These are phyloP conservation scores for Yponomeuta malinellus DNA, from an alignment of 2,888 invertebrate genomes.

Conservation along the genomic window DNA sequence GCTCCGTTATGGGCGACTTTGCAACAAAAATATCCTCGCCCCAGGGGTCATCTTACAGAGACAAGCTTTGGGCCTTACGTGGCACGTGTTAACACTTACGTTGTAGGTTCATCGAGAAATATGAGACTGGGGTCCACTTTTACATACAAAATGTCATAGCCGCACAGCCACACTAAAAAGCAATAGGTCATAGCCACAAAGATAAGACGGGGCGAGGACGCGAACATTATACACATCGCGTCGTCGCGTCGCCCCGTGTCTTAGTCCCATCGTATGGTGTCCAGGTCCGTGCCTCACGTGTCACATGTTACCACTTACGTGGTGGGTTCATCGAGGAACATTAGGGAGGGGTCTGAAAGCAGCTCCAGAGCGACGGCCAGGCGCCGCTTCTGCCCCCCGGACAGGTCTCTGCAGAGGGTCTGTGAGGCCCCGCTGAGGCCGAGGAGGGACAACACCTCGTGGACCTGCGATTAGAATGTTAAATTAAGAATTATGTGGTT, in stretches of 20 bases:
- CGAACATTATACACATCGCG: too few species aligned
- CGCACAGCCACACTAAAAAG: too few species aligned
- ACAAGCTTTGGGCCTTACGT: too few species aligned
- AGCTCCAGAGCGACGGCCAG: slow-evolving; percentile 89
- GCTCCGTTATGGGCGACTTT: too few species aligned
- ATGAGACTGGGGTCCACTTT: slow-evolving; percentile 84
- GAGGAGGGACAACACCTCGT: slow-evolving; percentile 83
- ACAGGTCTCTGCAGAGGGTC: slow-evolving; percentile 82
- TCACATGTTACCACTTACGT: slow-evolving; percentile 70
- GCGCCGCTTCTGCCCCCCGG: slow-evolving; percentile 90
- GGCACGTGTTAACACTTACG: slow-evolving; percentile 62
- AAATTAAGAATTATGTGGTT: neutral
- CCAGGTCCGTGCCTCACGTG: too few species aligned
- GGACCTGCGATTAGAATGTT: slow-evolving; percentile 70
- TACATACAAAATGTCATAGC: too few species aligned
- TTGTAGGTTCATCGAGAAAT: slow-evolving; percentile 93
- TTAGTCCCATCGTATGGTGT: too few species aligned
- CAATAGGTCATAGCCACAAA: too few species aligned
- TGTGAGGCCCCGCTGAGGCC: slow-evolving; percentile 81
- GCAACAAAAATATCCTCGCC: too few species aligned
- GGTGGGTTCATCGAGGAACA: slow-evolving; percentile 93
- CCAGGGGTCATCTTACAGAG: too few species aligned
- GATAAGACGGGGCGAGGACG: too few species aligned
- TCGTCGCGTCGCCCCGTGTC: too few species aligned
- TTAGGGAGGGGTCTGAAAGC: slow-evolving; percentile 89